Evolutionary conservation across 2,797 vertebrate species (phyloP).

Genomic region (Halcyon chelicuti): DNA sequence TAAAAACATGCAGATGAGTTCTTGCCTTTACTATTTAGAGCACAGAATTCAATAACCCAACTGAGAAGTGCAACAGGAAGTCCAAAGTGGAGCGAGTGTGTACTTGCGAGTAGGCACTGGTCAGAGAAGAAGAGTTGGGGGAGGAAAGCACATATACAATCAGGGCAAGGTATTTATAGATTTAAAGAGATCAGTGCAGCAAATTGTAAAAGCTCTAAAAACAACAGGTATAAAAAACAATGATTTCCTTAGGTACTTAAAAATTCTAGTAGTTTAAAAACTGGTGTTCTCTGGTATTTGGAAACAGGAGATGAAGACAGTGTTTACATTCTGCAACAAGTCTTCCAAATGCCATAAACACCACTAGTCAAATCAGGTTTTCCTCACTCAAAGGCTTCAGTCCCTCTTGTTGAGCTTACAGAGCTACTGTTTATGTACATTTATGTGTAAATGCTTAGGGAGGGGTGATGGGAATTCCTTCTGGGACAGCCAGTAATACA

Average conservation of each 20-base stretch:
- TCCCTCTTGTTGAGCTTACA: background rate
- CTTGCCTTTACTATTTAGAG: background rate
- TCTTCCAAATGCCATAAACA: background rate
- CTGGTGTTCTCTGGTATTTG: accelerated
- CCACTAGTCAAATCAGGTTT: background rate
- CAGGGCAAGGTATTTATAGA: background rate
- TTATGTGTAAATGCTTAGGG: background rate
- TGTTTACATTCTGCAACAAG: background rate
- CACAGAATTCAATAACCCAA: background rate
- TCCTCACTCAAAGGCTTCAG: background rate
- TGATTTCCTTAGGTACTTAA: background rate
- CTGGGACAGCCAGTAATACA: accelerated
- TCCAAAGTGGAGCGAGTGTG: background rate
- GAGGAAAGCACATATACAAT: background rate
- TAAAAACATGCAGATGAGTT: background rate
- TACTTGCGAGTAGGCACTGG: no score
- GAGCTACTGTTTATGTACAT: accelerated
- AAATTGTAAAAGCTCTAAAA: accelerated
- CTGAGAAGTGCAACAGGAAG: background rate
- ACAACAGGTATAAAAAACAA: accelerated
- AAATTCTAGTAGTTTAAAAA: background rate
- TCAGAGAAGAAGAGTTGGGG: background rate
- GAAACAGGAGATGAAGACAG: background rate
- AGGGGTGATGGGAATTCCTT: background rate
- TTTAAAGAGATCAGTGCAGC: background rate